Base-by-base conservation (phyloP, 2,113 vertebrate genomes). In the Hyla sarda region DNA sequence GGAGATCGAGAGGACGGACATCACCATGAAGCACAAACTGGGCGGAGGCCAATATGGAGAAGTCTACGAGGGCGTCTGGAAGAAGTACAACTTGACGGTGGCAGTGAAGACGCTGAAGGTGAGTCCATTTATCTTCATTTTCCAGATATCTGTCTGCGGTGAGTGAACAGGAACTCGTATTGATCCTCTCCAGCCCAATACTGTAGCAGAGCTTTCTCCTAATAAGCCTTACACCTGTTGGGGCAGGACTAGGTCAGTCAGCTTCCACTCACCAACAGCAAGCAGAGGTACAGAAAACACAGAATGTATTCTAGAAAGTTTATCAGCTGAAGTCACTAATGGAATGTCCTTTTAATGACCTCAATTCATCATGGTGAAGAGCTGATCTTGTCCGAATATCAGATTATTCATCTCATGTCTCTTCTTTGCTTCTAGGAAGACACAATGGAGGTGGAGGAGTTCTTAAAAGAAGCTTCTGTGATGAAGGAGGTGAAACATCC, bases 401-500 rank as follows among this genome's bases (percentile, higher is more conserved):
- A 21, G 74, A 19, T 28, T 21, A 12, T 12, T 65, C 5, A 25
- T 56, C 17, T 71, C n/a, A 14, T 45, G n/a, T 67, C 85, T n/a
- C n/a, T 71, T 32, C 3, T 69, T 82, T 47, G 73, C 65, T 71
- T 89, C n/a, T 91, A 99, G 98, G 98, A 99, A 90, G 98, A 99
- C 89, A 99, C 98, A 1, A 99, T 99, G 98, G 98, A 99, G 90
- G 98, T 99, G 85, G 98, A 99, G 88, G 98, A 99, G 93, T 99
- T 99, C 92, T 91, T 99, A 60, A 99, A 99, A 88, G 98, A 99
- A 92, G 98, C 98, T 0, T 95, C 97, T 1, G 98, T 99, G 45
- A 99, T 99, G 98, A 99, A 99, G 87, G 98, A 99, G 92, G 97
- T 99, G 92, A 99, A 99, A 91, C 98, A 99, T 89, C 98, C 98